These are phyloP conservation scores for Aphidoletes aphidimyza DNA, from an alignment of 2,888 invertebrate genomes.

Conservation along the genomic window DNA sequence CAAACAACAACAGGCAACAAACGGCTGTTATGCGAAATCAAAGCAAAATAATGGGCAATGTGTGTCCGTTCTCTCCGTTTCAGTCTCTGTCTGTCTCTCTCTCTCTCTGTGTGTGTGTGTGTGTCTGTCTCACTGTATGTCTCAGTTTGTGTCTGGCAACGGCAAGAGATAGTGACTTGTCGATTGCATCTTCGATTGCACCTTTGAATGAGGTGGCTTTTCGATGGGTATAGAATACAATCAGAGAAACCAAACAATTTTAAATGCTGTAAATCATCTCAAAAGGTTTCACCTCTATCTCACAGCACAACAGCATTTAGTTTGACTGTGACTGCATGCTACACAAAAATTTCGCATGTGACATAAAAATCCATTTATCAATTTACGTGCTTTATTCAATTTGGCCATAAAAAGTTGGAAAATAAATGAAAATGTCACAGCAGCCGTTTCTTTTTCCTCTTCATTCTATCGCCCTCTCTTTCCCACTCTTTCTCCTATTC, in stretches of 20 bases:
- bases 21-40: not conserved
- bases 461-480: too few relatives aligned
- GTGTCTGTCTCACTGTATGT: too few relatives aligned
- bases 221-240: too few relatives aligned
- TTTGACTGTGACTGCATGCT: not conserved
- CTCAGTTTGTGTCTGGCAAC: too few relatives aligned
- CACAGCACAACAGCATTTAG: too few relatives aligned
- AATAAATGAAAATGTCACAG: constrained; percentile 47
- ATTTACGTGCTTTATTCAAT: constrained; percentile 17
- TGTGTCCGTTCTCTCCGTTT: too few relatives aligned
- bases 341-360: not conserved
- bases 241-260: not conserved
- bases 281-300: not conserved
- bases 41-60: not conserved
- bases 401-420: constrained; percentile 5
- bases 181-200: too few relatives aligned
- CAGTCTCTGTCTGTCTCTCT: too few relatives aligned
- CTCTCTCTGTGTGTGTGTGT: too few relatives aligned
- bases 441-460: not conserved
- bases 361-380: constrained; percentile 17
- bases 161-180: too few relatives aligned
- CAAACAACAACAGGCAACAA: not conserved
- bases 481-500: too few relatives aligned
- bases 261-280: not conserved
- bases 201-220: too few relatives aligned